Percentiles rank a stretch among this genome's conserved stretches.
phyloP scores from a whole-genome alignment of 2,113 vertebrate genomes.

The Eublepharis macularius region DNA sequence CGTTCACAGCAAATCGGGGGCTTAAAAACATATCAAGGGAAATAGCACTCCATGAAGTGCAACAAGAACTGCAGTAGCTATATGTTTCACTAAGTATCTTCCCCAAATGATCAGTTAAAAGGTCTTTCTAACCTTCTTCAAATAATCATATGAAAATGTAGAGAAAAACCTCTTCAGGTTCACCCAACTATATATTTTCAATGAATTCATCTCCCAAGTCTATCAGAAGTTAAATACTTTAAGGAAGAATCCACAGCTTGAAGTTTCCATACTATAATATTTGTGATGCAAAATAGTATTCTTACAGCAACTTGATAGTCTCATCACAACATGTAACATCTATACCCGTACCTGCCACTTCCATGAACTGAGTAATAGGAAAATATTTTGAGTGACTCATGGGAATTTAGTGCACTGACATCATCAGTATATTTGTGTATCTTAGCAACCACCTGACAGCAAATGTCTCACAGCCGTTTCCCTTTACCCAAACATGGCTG shows the following conservation, averaged over 20 bases:
- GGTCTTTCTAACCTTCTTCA: neutral
- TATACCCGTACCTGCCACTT: neutral
- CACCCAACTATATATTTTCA: neutral
- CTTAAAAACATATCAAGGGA: neutral
- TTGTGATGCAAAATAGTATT: neutral
- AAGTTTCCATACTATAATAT: neutral
- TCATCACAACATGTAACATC: neutral
- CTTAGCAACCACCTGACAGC: conserved; percentile 21
- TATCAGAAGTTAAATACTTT: neutral
- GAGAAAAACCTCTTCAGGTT: neutral
- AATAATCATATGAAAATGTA: neutral
- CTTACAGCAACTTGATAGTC: neutral
- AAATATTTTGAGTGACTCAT: conserved; percentile 20
- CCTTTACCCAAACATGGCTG: neutral
- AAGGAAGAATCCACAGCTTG: neutral
- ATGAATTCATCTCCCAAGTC: neutral
- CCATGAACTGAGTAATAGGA: neutral
- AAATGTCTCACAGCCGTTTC: neutral
- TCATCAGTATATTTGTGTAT: conserved; percentile 25
- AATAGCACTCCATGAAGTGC: neutral
- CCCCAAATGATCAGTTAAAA: neutral
- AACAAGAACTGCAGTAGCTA: neutral
- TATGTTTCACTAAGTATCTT: neutral
- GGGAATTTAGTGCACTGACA: conserved; percentile 17
- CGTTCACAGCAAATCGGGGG: neutral